These are phyloP conservation scores for Halcyon badia DNA, from an alignment of 2,797 vertebrate genomes.

Conservation along the genomic window DNA sequence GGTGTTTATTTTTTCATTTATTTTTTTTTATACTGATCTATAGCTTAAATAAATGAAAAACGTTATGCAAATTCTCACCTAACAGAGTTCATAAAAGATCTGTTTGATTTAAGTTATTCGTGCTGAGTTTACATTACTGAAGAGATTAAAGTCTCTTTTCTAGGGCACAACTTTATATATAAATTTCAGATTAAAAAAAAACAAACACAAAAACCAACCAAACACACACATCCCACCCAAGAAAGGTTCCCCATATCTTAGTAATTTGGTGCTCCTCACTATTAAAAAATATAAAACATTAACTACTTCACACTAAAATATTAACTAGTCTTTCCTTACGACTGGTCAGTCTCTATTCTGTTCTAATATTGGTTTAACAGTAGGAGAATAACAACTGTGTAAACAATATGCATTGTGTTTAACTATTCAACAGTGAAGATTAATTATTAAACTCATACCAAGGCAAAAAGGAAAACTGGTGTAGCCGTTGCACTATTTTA, in stretches of 20 bases:
- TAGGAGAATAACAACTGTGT: neutral
- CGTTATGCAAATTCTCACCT: neutral
- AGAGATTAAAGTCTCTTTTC: neutral
- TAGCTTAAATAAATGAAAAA: neutral
- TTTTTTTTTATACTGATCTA: neutral
- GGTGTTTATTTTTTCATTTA: neutral
- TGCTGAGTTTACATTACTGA: neutral
- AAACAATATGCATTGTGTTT: slow-evolving; percentile 55
- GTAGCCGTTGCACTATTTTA: slow-evolving; percentile 2
- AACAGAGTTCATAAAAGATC: neutral
- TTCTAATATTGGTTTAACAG: slow-evolving; percentile 24
- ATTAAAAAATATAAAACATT: neutral
- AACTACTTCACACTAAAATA: neutral
- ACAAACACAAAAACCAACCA: neutral
- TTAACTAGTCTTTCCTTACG: neutral
- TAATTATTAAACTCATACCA: slow-evolving; percentile 64
- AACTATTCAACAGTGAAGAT: slow-evolving; percentile 62
- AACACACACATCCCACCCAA: neutral
- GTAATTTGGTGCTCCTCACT: neutral
- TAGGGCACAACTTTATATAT: neutral
- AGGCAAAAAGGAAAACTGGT: neutral
- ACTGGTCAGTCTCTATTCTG: neutral
- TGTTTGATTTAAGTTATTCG: neutral
- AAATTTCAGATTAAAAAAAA: neutral
- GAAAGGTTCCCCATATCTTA: neutral